phyloP scores from a whole-genome alignment of 37 sponge, comb jelly and placozoan genomes.

The Ianthella basta region DNA sequence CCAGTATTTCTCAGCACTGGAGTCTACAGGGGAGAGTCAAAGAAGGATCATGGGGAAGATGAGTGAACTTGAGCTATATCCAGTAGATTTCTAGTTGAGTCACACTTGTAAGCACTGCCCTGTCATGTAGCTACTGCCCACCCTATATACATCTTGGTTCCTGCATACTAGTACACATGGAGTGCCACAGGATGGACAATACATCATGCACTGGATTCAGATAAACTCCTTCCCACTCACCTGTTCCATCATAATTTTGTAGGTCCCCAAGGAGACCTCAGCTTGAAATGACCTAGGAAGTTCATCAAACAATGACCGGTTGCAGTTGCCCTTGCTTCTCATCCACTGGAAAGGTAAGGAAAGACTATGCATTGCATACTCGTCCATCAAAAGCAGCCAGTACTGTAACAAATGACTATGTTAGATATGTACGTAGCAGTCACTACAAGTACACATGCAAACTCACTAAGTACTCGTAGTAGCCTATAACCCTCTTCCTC shows the following conservation, averaged over 20 bases:
- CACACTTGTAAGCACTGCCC: too few relatives aligned
- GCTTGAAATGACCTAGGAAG: constrained; percentile 56
- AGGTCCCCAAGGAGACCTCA: constrained; percentile 58
- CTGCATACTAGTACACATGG: too few relatives aligned
- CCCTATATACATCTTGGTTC: too few relatives aligned
- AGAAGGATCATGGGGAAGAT: constrained; percentile 33
- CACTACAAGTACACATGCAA: not conserved
- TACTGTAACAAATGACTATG: not conserved
- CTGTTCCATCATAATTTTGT: constrained; percentile 47
- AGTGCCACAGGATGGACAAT: too few relatives aligned
- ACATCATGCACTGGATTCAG: too few relatives aligned
- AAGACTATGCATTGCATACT: not conserved
- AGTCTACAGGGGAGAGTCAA: constrained; percentile 48
- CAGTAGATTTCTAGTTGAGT: too few relatives aligned
- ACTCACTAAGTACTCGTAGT: constrained; percentile 70
- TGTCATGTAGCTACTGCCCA: too few relatives aligned
- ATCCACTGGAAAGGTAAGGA: constrained; percentile 42
- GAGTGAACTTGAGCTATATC: too few relatives aligned
- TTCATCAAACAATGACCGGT: constrained; percentile 39
- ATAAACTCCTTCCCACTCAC: constrained; percentile 9
- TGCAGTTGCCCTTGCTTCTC: constrained; percentile 51
- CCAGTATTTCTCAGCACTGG: constrained; percentile 37
- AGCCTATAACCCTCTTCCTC: constrained; percentile 53
- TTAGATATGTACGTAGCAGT: not conserved
- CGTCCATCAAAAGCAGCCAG: not conserved